Conservation (phyloP, 2,797 vertebrate species). For the Coregonus sp. region DNA sequence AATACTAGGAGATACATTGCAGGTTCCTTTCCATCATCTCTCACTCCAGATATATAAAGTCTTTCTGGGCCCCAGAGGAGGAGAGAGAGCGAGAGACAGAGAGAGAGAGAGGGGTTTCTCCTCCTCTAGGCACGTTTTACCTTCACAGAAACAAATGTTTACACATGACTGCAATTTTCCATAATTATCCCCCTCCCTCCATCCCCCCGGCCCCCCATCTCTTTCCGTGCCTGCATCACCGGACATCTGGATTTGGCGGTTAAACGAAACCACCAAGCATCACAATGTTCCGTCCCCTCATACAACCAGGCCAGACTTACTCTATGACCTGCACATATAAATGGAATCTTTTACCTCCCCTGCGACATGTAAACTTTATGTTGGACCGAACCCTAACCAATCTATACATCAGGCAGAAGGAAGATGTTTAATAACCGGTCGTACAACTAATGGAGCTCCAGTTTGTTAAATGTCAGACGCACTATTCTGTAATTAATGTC, state of each 20-base stretch:
- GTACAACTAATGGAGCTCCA: neutral
- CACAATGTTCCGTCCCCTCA: slow-evolving; percentile 22
- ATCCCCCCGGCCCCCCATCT: slow-evolving; percentile 10
- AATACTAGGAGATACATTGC: slow-evolving; percentile 26
- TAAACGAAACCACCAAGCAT: slow-evolving; percentile 32
- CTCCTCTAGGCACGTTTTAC: slow-evolving; percentile 37
- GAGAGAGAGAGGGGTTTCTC: neutral
- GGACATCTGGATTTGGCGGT: slow-evolving; percentile 26
- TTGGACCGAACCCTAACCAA: no score
- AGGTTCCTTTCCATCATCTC: slow-evolving; percentile 40
- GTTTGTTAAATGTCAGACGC: neutral
- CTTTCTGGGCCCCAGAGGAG: slow-evolving; percentile 16
- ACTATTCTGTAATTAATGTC: neutral
- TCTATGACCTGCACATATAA: neutral
- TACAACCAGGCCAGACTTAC: slow-evolving; percentile 23
- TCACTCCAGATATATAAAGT: slow-evolving; percentile 38
- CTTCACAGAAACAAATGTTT: slow-evolving; percentile 44
- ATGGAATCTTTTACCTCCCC: no score
- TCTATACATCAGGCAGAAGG: neutral
- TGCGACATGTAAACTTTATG: no score
- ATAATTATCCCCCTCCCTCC: slow-evolving; percentile 40
- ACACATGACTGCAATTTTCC: slow-evolving; percentile 66
- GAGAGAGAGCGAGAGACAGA: neutral
- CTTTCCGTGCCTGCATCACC: slow-evolving; percentile 29
- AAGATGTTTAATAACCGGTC: neutral